Percentiles rank a stretch among this genome's conserved stretches.
phyloP scores from a whole-genome alignment of 2,113 vertebrate species.

The Meles meles region DNA sequence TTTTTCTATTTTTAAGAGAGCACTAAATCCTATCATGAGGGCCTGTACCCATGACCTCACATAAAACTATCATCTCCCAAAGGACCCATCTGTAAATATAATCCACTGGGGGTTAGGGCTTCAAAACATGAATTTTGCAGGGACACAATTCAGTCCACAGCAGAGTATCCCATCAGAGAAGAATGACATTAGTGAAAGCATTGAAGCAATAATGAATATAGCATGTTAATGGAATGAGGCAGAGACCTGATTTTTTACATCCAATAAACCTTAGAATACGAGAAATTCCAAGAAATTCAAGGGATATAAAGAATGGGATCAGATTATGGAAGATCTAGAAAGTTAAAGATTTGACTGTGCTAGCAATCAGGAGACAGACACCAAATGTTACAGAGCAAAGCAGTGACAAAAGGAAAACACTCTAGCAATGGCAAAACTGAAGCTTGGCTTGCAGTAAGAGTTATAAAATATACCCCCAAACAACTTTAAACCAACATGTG shows the following conservation, averaged over 20 bases:
- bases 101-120: not conserved
- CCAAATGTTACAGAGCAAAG: not conserved
- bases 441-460: not conserved
- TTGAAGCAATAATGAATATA: not conserved
- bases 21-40: not conserved
- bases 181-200: not conserved
- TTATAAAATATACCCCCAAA: not conserved
- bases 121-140: not conserved
- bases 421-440: not conserved
- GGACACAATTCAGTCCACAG: not conserved
- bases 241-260: not conserved
- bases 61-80: not conserved
- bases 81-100: not conserved
- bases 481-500: not conserved
- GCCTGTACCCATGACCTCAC: not conserved
- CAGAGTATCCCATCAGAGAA: not conserved
- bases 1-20: not conserved
- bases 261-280: not conserved
- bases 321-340: not conserved
- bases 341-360: not conserved
- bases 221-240: not conserved
- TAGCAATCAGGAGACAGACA: not conserved
- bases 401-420: not conserved
- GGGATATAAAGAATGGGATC: not conserved
- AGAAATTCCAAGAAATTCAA: not conserved